Evolutionary conservation across 2,113 vertebrate genomes (phyloP), one percentile per base, ranked within the genome.

Genomic region (Myotis yumanensis): DNA sequence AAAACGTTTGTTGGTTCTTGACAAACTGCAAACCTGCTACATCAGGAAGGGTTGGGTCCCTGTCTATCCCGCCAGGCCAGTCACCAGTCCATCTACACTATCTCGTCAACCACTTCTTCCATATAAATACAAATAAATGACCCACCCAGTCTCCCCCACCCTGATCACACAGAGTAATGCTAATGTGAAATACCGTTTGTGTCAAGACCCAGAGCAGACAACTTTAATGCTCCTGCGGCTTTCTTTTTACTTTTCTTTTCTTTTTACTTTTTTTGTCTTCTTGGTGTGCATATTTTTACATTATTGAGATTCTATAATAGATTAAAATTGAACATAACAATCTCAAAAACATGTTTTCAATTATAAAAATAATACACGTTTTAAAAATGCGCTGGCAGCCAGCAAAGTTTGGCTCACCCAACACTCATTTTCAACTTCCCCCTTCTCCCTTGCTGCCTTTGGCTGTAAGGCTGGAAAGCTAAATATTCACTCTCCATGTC

Each of bases 331-430:
- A 92, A 90, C 28, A 54, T 51, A 90, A 54, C 16, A 76, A 72
- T 91, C 18, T 76, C 37, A 64, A 73, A 89, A 90, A 17, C 25
- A 17, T 90, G n/a, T 86, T 83, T 95, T 64, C 22, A 66, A 32
- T 87, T 80, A 79, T 22, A 66, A 86, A 96, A 91, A 71, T 81
- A 89, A 59, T 73, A 94, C 23, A 59, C 57, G 22, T 68, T 59
- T 84, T 4, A 48, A 71, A 93, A 89, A 16, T 46, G 35, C n/a
- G 69, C 40, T 51, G 76, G 64, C 77, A 87, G 71, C 64, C 1
- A 73, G 72, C 3, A 71, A 93, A 76, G 30, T 37, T 32, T 80
- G 37, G 51, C 35, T 96, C 43, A 81, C 12, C 6, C 30, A 35
- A 51, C 46, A 66, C 12, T 66, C 68, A 62, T 28, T 90, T 87